These are phyloP conservation scores for Oncorhynchus clarkii DNA, from an alignment of 2,113 vertebrate species.

Conservation along the genomic window DNA sequence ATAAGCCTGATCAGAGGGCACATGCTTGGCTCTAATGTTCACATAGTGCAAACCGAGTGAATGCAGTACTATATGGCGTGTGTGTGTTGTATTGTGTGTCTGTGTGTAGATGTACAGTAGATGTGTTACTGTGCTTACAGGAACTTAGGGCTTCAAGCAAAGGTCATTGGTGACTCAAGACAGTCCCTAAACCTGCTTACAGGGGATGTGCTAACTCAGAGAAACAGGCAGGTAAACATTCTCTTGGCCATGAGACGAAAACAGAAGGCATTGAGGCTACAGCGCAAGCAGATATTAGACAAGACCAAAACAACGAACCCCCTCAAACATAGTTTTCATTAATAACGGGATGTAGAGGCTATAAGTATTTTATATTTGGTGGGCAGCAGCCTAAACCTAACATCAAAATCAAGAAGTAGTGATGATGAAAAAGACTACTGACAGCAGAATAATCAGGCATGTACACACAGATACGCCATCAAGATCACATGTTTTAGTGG, in stretches of 20 bases:
- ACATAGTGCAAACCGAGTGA: neutral
- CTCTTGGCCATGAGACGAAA: constrained; percentile 49
- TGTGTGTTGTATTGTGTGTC: neutral
- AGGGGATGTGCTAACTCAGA: constrained; percentile 57
- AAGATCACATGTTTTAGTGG: constrained; percentile 16
- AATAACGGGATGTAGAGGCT: constrained; percentile 24
- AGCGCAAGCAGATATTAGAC: constrained; percentile 61
- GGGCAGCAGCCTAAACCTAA: no score
- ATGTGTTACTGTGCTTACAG: constrained; percentile 32
- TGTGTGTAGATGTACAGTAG: constrained; percentile 9
- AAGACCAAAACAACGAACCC: constrained; percentile 47
- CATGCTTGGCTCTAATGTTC: neutral
- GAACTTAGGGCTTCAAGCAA: constrained; percentile 8
- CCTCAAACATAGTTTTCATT: no score
- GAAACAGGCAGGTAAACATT: constrained; percentile 71
- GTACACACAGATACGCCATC: constrained; percentile 3
- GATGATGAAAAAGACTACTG: no score
- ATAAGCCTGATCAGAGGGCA: constrained; percentile 11
- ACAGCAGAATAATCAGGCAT: neutral
- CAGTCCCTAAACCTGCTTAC: constrained; percentile 35
- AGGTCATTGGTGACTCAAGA: constrained; percentile 46
- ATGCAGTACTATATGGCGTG: neutral
- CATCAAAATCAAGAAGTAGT: no score
- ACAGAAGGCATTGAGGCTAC: constrained; percentile 42
- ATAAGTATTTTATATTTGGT: constrained; percentile 16